Percentiles rank a stretch among this genome's conserved stretches.
These are phyloP conservation scores for Valencia hispanica DNA, from an alignment of 2,797 vertebrate species.

Conservation along the genomic window DNA sequence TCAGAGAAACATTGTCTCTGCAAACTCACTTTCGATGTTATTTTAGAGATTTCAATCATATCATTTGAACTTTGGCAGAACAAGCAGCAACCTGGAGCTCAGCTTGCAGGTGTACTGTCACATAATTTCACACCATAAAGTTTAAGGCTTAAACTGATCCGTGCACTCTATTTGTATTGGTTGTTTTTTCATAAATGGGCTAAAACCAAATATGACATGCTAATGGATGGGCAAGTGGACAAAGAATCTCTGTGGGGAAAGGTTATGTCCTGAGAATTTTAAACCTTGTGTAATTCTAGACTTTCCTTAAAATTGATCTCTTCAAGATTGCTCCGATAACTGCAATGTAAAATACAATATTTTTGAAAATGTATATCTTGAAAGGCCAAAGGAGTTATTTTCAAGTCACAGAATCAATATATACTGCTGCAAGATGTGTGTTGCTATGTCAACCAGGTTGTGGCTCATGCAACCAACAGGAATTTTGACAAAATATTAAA, in stretches of 20 bases:
- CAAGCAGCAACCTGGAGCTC: not conserved
- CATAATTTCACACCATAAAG: not conserved
- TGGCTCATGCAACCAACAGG: not conserved
- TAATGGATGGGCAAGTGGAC: not conserved
- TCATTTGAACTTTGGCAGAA: not conserved
- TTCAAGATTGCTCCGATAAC: not conserved
- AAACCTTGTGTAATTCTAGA: not conserved
- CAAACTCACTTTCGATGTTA: not conserved
- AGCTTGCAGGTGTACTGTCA: not conserved
- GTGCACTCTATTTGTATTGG: not conserved
- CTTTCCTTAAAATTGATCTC: not conserved
- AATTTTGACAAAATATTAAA: too few relatives aligned
- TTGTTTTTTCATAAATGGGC: not conserved
- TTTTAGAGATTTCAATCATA: constrained; percentile 2
- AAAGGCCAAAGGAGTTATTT: not conserved
- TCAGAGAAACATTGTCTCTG: not conserved
- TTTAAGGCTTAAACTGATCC: constrained; percentile 6
- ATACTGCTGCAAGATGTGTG: not conserved
- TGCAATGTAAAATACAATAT: not conserved
- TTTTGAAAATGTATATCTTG: not conserved
- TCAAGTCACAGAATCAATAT: not conserved
- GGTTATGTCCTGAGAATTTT: not conserved
- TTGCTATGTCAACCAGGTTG: not conserved
- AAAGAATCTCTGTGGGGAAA: not conserved
- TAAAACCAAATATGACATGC: not conserved